These are phyloP conservation scores for Cromileptes altivelis DNA, from an alignment of 2,113 vertebrate genomes.

Conservation along the genomic window DNA sequence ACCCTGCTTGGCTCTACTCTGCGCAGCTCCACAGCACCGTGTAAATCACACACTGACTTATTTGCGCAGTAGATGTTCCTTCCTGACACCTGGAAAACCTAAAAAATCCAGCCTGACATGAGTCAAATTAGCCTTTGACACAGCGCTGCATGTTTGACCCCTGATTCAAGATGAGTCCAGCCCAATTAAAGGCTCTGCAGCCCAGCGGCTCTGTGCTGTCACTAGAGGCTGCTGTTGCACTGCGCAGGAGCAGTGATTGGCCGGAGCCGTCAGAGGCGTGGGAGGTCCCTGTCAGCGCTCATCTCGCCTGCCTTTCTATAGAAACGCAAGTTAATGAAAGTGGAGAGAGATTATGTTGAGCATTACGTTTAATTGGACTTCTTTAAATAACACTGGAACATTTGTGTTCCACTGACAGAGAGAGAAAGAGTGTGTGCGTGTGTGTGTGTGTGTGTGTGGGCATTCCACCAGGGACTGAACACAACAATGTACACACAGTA, in stretches of 20 bases:
- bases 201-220: not conserved
- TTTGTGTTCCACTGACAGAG: conserved; percentile 20
- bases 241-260: conserved; percentile 21
- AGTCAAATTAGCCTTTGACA: conserved; percentile 37
- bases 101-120: not conserved
- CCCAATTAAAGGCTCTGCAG: conserved; percentile 3
- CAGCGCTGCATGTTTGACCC: conserved; percentile 16
- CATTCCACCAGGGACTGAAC: not conserved
- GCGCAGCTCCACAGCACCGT: not conserved
- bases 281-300: conserved; percentile 63
- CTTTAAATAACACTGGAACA: conserved; percentile 79
- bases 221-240: conserved; percentile 80
- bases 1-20: not conserved
- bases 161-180: not conserved
- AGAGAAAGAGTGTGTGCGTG: no score
- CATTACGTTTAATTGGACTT: conserved; percentile 82
- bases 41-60: conserved; percentile 4
- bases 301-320: conserved; percentile 65
- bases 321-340: conserved; percentile 82
- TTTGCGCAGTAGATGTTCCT: not conserved
- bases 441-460: conserved; percentile 2
- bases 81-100: not conserved
- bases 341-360: conserved; percentile 79
- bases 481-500: no score
- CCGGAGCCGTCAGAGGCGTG: conserved; percentile 26